A percentile compares a stretch with the other conserved stretches of the same genome.
Evolutionary conservation across 2,113 vertebrate genomes (phyloP).

Genomic region (Melanotaenia duboulayi): DNA sequence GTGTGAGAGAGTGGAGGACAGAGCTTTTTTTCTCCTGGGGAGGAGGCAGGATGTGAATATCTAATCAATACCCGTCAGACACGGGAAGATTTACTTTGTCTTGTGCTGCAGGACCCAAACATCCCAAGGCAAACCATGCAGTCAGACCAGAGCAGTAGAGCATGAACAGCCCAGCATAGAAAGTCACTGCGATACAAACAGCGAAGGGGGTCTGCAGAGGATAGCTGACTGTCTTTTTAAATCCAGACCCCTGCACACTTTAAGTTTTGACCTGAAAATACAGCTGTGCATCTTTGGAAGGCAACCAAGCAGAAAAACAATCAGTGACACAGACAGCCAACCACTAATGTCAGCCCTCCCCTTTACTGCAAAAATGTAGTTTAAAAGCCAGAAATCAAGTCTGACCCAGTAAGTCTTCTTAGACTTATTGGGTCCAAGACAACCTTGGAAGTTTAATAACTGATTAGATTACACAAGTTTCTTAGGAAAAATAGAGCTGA

Average conservation of each 20-base stretch:
- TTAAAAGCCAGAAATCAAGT: no score
- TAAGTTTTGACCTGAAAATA: neutral
- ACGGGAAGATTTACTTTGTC: slow-evolving; percentile 71
- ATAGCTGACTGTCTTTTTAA: neutral
- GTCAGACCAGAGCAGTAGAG: slow-evolving; percentile 69
- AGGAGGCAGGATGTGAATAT: slow-evolving; percentile 70
- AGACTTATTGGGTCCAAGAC: no score
- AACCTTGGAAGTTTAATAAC: no score
- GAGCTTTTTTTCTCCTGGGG: slow-evolving; percentile 48
- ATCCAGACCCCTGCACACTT: neutral
- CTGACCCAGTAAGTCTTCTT: no score
- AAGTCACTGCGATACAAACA: slow-evolving; percentile 31
- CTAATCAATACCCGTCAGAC: slow-evolving; percentile 78
- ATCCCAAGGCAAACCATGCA: slow-evolving; percentile 50
- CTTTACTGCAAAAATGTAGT: neutral
- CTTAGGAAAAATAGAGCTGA: no score
- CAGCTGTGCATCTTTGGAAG: neutral
- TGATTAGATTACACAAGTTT: no score
- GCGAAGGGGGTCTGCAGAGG: slow-evolving; percentile 15
- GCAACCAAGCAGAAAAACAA: neutral
- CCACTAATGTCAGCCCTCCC: neutral
- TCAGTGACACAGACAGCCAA: neutral
- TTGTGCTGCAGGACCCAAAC: slow-evolving; percentile 61
- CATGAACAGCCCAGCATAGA: slow-evolving; percentile 37
- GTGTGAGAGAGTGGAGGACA: slow-evolving; percentile 38